A percentile compares a stretch with the other conserved stretches of the same genome.
These are phyloP conservation scores for Clamator glandarius DNA, from an alignment of 2,797 vertebrate genomes.

Conservation along the genomic window DNA sequence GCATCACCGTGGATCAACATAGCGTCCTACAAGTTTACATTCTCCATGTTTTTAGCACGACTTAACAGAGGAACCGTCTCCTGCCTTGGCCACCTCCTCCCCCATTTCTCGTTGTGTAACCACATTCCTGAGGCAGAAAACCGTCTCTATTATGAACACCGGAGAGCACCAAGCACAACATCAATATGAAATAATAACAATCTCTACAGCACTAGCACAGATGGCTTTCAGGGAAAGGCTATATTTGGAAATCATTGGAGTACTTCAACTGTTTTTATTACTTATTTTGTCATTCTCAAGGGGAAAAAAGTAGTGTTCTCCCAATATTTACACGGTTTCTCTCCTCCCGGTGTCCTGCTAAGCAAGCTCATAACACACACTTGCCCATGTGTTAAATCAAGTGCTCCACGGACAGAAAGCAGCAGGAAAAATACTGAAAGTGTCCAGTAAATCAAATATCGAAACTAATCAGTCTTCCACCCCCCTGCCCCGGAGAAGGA, in stretches of 20 bases:
- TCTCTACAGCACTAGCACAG: background rate
- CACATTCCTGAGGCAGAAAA: background rate
- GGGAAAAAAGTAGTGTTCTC: background rate
- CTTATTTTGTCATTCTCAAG: background rate
- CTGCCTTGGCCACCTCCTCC: background rate
- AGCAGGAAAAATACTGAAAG: background rate
- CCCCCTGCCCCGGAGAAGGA: background rate
- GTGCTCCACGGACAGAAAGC: background rate
- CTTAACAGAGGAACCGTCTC: too few relatives aligned
- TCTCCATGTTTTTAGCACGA: background rate
- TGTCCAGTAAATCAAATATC: background rate
- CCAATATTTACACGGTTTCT: background rate
- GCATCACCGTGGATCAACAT: accelerated
- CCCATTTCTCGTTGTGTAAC: background rate
- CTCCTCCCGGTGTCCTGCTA: background rate
- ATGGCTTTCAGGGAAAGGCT: background rate
- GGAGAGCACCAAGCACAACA: background rate
- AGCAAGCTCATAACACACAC: background rate
- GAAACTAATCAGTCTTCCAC: background rate
- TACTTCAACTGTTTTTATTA: background rate
- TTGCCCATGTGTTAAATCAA: background rate
- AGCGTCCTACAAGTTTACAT: accelerated
- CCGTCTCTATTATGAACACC: background rate
- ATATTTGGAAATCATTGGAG: background rate
- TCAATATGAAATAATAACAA: background rate